Base-by-base conservation (phyloP, 2,888 invertebrate species). In the Octodonta nipae region DNA sequence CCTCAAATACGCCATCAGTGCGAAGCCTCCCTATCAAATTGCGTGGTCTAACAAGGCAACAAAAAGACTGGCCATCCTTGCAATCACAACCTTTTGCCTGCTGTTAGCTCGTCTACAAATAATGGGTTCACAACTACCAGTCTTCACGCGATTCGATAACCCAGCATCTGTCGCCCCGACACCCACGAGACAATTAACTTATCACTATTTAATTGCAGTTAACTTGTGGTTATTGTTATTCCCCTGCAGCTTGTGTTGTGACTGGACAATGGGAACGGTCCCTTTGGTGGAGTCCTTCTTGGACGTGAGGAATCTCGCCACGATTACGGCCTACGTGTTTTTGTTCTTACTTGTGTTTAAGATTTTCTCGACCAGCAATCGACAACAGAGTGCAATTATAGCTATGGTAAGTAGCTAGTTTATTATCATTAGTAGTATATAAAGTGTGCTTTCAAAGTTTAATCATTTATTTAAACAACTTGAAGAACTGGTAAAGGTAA, bases 251-350 rank as follows among this genome's bases (percentile, higher is more conserved):
- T 70, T 95, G 34, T 93, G 93, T 65, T 93, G 93, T 63, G 95
- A 95, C 66, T 95, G 93, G 93, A 95, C 93, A 27, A 95, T 95
- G 95, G 93, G 88, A 32, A 89, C 89, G 5, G 79, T 95, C 35
- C 85, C 91, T 0, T 63, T 95, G 33, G 68, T 95, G 28, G 75
- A 78, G 46, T 76, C 81, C 20, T 71, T 88, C 56, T 54, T 70
- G 4, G 95, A 95, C 62, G 62, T 71, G 1, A 71, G 93, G 25
- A 92, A 92, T 64, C 43, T 89, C 28, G 75, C 78, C 10, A 92
- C 91, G 0, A 29, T 87, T 13, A 64, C 68, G 0, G 71, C 83
- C 24, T 82, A 80, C 47, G 57, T 65, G 1, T 68, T 68, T 16
- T 62, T 83, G 15, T 56, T 75, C 17, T 65, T 71, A 11, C 68